Base-by-base conservation (phyloP, 2,113 vertebrate species). In the Furnarius figulus region DNA sequence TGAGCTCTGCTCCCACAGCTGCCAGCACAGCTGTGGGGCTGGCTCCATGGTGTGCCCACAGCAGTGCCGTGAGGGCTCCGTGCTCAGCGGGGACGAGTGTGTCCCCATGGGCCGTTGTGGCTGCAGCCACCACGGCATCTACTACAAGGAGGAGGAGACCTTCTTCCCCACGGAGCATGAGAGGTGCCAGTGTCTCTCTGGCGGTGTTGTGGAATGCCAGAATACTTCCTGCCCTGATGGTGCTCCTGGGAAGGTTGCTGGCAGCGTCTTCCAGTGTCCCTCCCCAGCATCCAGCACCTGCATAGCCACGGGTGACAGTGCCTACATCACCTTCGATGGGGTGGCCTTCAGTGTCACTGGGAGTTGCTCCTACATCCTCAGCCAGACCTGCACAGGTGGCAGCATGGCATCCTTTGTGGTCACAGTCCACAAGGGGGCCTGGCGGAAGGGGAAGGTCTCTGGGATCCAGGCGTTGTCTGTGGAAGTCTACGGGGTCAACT, bases 101-200 rank as follows among this genome's bases (percentile, higher is more conserved):
- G 97, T 99, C 9, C 97, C 98, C 13, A 2, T 53, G 7, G 94
- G 97, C n/a, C 88, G 40, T 7, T 98, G 98, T 15, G 98, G 98
- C 6, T 99, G 98, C 73, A 89, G 83, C 13, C 82, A 98, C 14
- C 70, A 94, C 2, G 97, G 95, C 14, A 90, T 96, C 94, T 98
- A 98, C 86, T 95, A 97, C 79, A 85, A 97, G 47, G 19, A 15
- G 1, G 92, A 90, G 8, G 94, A 98, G 74, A 89, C 59, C 8
- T 98, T 98, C 93, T 97, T 94, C 78, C 96, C 97, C 28, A 92
- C 21, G 73, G 33, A 79, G 49, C 22, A 63, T 31, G 71, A 70
- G 56, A 12, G 14, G 7, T 97, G 98, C 8, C 40, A 47, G 21
- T 99, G 98, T 92, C 84, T 95, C 13, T 40, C 82, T 0, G 73